Base-by-base conservation (phyloP, 1,140 invertebrate species). In the Thaumatotibia leucotreta region DNA sequence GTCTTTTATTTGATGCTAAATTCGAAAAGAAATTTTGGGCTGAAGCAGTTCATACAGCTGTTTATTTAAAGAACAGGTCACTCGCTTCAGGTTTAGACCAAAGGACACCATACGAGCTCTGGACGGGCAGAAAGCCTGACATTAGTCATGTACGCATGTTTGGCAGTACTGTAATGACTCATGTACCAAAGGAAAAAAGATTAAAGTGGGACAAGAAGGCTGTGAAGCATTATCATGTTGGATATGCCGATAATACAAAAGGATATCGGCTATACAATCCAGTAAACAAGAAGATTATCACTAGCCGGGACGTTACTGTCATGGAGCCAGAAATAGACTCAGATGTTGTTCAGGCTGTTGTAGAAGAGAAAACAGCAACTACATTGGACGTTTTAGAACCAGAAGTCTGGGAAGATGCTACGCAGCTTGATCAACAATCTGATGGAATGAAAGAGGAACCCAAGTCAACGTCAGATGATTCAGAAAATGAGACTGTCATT, bases 231-330 rank as follows among this genome's bases (percentile, higher is more conserved):
- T 69, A 81, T 2, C 70, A 88, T 54, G 54, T 86, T 14, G 83
- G 80, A 9, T 84, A 82, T 64, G 63, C 66, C 33, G 72, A 68
- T 9, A 50, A 75, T 62, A 66, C 66, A 9, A 83, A 85, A 58
- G 80, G 68, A 6, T 81, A 79, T 67, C 27, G 75, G 65, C 20
- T 80, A 6, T 82, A 72, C 68, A 74, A 82, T 50, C 67, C 68
- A 27, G 67, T 67, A 22, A 71, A 67, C 3, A 76, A 71, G 33
- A 75, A 66, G 50, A 71, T 84, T 20, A 70, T 76, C 3, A 72
- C 75, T n/a, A 76, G 70, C 39, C 69, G 79, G 29, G 77, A 83
- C 69, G 73, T 84, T 10, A 70, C 69, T 23, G 76, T 84, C 24
- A 27, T 82, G 24, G 79, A 83, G 39, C 27, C 24, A 4, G 10